A percentile compares a stretch with the other conserved stretches of the same genome.
Conservation (phyloP, 2,113 vertebrate species). For the Tetraodon nigroviridis region DNA sequence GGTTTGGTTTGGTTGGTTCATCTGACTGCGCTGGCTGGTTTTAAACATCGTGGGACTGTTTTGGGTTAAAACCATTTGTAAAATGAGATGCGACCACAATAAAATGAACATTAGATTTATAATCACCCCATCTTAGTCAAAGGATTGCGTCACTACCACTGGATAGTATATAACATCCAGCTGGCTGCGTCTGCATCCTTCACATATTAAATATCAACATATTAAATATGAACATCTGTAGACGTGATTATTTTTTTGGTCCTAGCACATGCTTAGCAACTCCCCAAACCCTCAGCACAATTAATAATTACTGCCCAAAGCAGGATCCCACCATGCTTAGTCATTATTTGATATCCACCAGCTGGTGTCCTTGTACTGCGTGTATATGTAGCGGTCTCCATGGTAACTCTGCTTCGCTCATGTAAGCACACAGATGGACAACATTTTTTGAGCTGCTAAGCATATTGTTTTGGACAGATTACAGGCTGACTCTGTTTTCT, state of each 20-base stretch:
- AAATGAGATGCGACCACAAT: not conserved
- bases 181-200: slow-evolving; percentile 18
- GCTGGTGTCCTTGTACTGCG: slow-evolving; percentile 59
- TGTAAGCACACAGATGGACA: slow-evolving; percentile 39
- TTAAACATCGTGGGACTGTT: not conserved
- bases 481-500: slow-evolving; percentile 28
- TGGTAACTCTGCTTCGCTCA: slow-evolving; percentile 35
- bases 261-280: slow-evolving; percentile 57
- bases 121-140: no score
- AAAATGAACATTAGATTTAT: not conserved
- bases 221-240: slow-evolving; percentile 38
- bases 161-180: slow-evolving; percentile 7
- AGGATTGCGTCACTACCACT: not conserved
- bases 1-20: not conserved
- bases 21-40: not conserved
- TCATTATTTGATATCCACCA: slow-evolving; percentile 62
- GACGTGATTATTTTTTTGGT: slow-evolving; percentile 57
- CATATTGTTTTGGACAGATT: slow-evolving; percentile 42
- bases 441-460: slow-evolving; percentile 42
- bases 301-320: slow-evolving; percentile 45
- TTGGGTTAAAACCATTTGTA: no score
- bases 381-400: slow-evolving; percentile 66
- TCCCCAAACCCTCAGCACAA: slow-evolving; percentile 13
- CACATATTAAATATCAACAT: slow-evolving; percentile 7
- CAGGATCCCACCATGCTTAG: slow-evolving; percentile 39